These are phyloP conservation scores for Orthosia incerta DNA, from an alignment of 2,888 invertebrate genomes.

Conservation along the genomic window DNA sequence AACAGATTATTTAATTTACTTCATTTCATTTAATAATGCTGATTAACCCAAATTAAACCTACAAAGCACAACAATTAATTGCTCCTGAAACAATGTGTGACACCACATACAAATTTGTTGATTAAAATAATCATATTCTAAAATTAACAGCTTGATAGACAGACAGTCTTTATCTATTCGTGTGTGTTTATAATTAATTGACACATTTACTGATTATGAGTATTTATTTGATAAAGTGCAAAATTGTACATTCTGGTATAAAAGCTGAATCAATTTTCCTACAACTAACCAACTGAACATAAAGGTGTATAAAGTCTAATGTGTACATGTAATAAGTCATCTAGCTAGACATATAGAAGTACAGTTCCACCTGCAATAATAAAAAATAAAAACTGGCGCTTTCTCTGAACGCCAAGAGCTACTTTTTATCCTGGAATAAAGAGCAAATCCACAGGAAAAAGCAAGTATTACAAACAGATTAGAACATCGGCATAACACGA, in stretches of 20 bases:
- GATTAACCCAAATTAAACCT: background rate
- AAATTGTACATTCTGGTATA: background rate
- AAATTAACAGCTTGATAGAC: constrained; percentile 28
- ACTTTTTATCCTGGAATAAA: no score
- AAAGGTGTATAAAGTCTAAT: background rate
- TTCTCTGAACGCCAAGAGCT: background rate
- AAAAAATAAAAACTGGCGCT: background rate
- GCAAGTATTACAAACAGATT: background rate
- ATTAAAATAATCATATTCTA: constrained; percentile 10
- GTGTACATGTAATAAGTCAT: background rate
- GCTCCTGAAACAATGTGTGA: background rate
- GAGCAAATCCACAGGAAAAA: no score
- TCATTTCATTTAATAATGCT: background rate
- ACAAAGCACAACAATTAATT: constrained; percentile 6
- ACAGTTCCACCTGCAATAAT: background rate
- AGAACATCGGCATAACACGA: background rate
- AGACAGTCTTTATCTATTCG: constrained; percentile 25
- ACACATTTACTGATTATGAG: constrained; percentile 12
- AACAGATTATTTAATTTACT: constrained; percentile 7
- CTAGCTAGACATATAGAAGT: background rate
- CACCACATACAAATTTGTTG: constrained; percentile 1
- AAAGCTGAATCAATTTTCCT: constrained; percentile 3
- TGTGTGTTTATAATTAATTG: constrained; percentile 22
- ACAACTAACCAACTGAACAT: background rate
- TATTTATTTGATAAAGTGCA: constrained; percentile 6